A percentile compares a stretch with the other conserved stretches of the same genome.
Evolutionary conservation across 2,797 vertebrate species (phyloP).

Genomic region (Hybognathus amarus): DNA sequence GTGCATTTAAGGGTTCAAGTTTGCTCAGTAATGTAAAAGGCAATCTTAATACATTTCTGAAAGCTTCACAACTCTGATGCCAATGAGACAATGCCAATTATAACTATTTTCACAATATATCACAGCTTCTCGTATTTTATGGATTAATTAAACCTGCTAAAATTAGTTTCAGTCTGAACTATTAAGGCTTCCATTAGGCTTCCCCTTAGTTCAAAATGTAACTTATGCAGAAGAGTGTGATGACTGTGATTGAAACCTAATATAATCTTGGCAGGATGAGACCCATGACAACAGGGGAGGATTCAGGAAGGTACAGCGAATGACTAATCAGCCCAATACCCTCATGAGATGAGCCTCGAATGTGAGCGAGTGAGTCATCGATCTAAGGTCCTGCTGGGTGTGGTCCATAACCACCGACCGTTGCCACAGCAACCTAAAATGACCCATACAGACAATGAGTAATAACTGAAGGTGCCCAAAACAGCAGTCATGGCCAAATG

Average conservation of each 20-base stretch:
- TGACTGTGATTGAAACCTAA: slow-evolving; percentile 10
- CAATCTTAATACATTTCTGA: background rate
- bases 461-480: slow-evolving; percentile 14
- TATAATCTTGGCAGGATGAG: slow-evolving; percentile 49
- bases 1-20: background rate
- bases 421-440: slow-evolving; percentile 40
- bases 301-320: slow-evolving; percentile 43
- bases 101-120: background rate
- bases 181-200: background rate
- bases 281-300: slow-evolving; percentile 49
- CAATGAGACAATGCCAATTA: background rate
- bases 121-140: background rate
- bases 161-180: background rate
- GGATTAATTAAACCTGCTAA: background rate
- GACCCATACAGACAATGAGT: slow-evolving; percentile 15
- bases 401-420: slow-evolving; percentile 18
- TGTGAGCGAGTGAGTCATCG: slow-evolving; percentile 56
- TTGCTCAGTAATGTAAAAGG: background rate
- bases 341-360: background rate
- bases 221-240: background rate
- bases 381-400: slow-evolving; percentile 36
- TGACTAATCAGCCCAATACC: slow-evolving; percentile 37
- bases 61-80: background rate
- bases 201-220: background rate
- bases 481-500: slow-evolving; percentile 17